Evolutionary conservation across 2,797 vertebrate genomes (phyloP).

Genomic region (Crenichthys baileyi): DNA sequence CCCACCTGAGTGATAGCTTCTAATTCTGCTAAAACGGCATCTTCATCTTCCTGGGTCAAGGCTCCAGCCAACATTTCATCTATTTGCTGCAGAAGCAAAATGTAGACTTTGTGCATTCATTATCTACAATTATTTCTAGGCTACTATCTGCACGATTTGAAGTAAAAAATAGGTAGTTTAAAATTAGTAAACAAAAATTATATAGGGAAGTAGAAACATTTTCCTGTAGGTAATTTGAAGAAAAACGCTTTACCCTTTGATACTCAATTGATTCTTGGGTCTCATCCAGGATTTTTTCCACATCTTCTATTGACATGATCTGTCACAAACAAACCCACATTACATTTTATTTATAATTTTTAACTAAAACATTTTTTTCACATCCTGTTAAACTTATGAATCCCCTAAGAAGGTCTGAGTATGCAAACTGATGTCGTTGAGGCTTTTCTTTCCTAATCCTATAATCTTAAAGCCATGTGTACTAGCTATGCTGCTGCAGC

Average conservation of each 20-base stretch:
- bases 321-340: conserved; percentile 56
- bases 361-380: conserved; percentile 14
- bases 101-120: background rate
- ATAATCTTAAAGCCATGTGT: conserved; percentile 77
- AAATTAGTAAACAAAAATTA: background rate
- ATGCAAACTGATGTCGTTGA: conserved; percentile 54
- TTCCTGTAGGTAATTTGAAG: background rate
- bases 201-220: background rate
- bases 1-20: conserved; percentile 90
- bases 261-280: conserved; percentile 94
- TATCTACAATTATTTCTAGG: background rate
- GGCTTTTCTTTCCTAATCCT: conserved; percentile 73
- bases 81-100: conserved; percentile 85
- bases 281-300: conserved; percentile 93
- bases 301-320: conserved; percentile 96
- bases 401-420: conserved; percentile 37
- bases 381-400: conserved; percentile 16
- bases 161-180: background rate
- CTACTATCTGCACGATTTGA: background rate
- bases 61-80: conserved; percentile 90
- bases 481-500: conserved; percentile 51
- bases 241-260: conserved; percentile 83
- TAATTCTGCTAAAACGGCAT: conserved; percentile 91
- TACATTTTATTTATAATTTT: conserved; percentile 12
- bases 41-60: conserved; percentile 91